Evolutionary conservation across 2,797 vertebrate genomes (phyloP).

Genomic region (Ataeniobius toweri): DNA sequence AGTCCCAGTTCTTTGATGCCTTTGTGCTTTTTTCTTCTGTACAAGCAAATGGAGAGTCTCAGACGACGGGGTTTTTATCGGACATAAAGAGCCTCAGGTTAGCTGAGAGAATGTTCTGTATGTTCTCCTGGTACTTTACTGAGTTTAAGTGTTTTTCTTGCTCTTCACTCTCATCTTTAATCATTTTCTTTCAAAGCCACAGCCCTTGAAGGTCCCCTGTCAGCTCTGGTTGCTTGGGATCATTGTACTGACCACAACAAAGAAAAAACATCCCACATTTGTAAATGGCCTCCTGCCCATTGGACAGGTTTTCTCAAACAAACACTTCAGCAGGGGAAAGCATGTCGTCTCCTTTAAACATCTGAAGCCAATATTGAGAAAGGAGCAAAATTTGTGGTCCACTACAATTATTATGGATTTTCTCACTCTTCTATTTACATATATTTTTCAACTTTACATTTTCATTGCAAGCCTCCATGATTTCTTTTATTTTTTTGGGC

Average conservation of each 20-base stretch:
- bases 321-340: slow-evolving; percentile 40
- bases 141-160: slow-evolving; percentile 55
- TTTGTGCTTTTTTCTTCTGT: slow-evolving; percentile 40
- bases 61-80: slow-evolving; percentile 58
- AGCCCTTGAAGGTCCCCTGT: slow-evolving; percentile 56
- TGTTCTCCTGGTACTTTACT: slow-evolving; percentile 47
- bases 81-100: slow-evolving; percentile 59
- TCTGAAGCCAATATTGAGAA: slow-evolving; percentile 24
- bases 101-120: slow-evolving; percentile 61
- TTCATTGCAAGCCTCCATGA: neutral
- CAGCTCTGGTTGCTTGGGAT: slow-evolving; percentile 46
- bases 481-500: neutral
- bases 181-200: slow-evolving; percentile 53
- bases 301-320: slow-evolving; percentile 64
- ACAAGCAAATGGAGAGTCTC: slow-evolving; percentile 43
- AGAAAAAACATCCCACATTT: slow-evolving; percentile 68
- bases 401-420: slow-evolving; percentile 44
- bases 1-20: slow-evolving; percentile 67
- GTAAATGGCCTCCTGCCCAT: slow-evolving; percentile 65
- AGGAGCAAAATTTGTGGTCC: slow-evolving; percentile 30
- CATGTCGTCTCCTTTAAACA: slow-evolving; percentile 36
- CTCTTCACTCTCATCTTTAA: slow-evolving; percentile 58
- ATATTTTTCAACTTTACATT: slow-evolving; percentile 10
- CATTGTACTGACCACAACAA: slow-evolving; percentile 66
- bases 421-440: slow-evolving; percentile 17